These are phyloP conservation scores for Neosilurus mollespiculum DNA, from an alignment of 2,797 vertebrate genomes.

Conservation along the genomic window DNA sequence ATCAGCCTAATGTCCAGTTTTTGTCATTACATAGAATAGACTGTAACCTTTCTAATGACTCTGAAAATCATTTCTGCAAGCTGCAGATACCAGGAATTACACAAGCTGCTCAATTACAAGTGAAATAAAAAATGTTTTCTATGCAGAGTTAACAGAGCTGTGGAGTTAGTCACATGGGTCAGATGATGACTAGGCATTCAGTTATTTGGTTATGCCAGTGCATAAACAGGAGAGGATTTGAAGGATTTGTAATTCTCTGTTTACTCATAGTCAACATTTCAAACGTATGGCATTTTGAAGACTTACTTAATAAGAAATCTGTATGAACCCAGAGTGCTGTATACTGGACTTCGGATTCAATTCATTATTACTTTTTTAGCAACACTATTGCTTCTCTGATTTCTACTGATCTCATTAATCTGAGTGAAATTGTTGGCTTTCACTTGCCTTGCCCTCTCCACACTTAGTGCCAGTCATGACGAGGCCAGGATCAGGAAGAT, in stretches of 20 bases:
- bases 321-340: not conserved
- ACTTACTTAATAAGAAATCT: not conserved
- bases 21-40: conserved; percentile 19
- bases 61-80: not conserved
- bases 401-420: not conserved
- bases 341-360: not conserved
- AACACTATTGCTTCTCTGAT: not conserved
- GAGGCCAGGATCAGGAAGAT: conserved; percentile 83
- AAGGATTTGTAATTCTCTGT: not conserved
- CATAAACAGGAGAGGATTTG: conserved; percentile 8
- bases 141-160: not conserved
- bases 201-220: conserved; percentile 8
- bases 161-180: conserved; percentile 10
- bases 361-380: not conserved
- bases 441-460: conserved; percentile 83
- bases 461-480: conserved; percentile 92
- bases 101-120: conserved; percentile 4
- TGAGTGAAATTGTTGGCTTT: not conserved
- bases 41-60: conserved; percentile 14
- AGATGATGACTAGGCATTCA: not conserved
- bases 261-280: conserved; percentile 6
- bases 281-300: not conserved
- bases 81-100: conserved; percentile 10
- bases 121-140: conserved; percentile 14
- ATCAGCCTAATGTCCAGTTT: not conserved